Conservation (phyloP, 2,797 vertebrate genomes). For the Sebastes kiyomatsui region DNA sequence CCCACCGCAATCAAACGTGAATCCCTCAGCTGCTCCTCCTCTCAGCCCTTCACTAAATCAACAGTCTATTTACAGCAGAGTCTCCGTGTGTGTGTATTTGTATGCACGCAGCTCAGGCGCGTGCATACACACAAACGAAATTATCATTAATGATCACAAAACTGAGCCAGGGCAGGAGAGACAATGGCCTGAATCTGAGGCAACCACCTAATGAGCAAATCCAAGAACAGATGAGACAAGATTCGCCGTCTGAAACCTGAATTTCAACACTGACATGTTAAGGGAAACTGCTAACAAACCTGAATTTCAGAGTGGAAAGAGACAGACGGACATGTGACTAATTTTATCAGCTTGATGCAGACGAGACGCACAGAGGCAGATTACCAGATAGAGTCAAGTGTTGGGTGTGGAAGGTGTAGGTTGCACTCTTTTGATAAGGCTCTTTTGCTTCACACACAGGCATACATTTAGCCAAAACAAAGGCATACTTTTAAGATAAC, state of each 20-base stretch:
- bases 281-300: constrained; percentile 10
- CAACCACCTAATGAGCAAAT: constrained; percentile 54
- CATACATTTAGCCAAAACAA: not conserved
- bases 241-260: constrained; percentile 4
- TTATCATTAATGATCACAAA: constrained; percentile 61
- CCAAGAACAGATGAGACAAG: constrained; percentile 10
- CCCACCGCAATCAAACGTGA: constrained; percentile 74
- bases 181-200: constrained; percentile 51
- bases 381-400: constrained; percentile 23
- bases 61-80: constrained; percentile 74
- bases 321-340: not conserved
- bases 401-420: constrained; percentile 43
- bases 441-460: not conserved
- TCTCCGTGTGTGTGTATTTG: not conserved
- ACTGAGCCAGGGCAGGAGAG: constrained; percentile 48
- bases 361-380: constrained; percentile 30
- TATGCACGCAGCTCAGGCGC: not conserved
- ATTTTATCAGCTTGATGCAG: constrained; percentile 57
- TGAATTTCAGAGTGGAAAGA: not conserved
- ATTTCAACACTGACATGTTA: constrained; percentile 12
- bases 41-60: constrained; percentile 68
- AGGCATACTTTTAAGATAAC: not conserved
- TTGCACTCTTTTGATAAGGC: constrained; percentile 43
- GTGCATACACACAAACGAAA: constrained; percentile 39
- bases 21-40: constrained; percentile 74